A percentile compares a stretch with the other conserved stretches of the same genome.
These are phyloP conservation scores for Elephas maximus DNA, from an alignment of 2,113 vertebrate genomes.

Conservation along the genomic window DNA sequence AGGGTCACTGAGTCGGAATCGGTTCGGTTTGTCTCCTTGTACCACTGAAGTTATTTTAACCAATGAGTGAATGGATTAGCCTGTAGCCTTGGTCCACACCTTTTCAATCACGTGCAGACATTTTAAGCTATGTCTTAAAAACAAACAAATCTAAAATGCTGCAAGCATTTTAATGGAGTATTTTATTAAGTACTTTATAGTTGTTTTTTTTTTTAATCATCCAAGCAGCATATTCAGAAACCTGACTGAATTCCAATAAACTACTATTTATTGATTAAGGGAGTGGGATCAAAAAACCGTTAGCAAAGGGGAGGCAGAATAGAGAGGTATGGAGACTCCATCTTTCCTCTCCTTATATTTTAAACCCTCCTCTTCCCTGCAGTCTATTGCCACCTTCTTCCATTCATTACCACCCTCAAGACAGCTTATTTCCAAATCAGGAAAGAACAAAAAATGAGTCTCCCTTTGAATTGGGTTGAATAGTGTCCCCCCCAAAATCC, in stretches of 20 bases:
- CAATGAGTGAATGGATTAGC: background rate
- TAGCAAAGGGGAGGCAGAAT: background rate
- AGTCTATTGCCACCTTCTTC: background rate
- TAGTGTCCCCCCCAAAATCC: background rate
- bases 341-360: background rate
- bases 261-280: background rate
- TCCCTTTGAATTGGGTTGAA: background rate
- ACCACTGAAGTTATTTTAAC: conserved; percentile 46
- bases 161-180: background rate
- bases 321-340: accelerated
- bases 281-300: background rate
- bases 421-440: background rate
- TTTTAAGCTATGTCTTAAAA: background rate
- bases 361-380: background rate
- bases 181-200: background rate
- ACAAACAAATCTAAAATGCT: background rate
- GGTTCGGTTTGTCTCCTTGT: background rate
- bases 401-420: background rate
- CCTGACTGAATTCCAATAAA: background rate
- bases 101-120: background rate
- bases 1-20: no score
- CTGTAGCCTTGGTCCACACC: background rate
- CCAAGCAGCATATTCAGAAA: background rate
- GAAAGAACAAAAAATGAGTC: background rate
- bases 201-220: background rate